Base-by-base conservation (phyloP, 2,113 vertebrate genomes). In the Pelecanoides urinatrix region DNA sequence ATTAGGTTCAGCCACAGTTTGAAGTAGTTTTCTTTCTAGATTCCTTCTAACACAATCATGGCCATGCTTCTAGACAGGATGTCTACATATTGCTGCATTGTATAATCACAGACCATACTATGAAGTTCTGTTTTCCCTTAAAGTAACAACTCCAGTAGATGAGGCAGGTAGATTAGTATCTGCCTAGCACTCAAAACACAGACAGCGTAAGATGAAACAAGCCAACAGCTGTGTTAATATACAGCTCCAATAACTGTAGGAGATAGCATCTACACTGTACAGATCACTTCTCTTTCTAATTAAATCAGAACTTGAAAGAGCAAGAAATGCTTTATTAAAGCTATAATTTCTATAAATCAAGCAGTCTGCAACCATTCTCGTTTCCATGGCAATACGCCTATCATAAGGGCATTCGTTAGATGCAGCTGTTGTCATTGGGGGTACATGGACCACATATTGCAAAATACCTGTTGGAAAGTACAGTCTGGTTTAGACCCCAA, bases 281-380 rank as follows among this genome's bases (percentile, higher is more conserved):
- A 75, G 56, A 87, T 78, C 83, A 68, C 44, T 89, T 49, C 70
- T 65, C 50, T 86, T 92, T 74, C 75, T 85, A 96, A 96, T 96
- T 96, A 84, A 81, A 94, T 94, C 61, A 94, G 50, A 94, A 89
- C 76, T 88, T 72, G 61, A 94, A 95, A 92, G 70, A 90, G 44
- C 20, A 78, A 89, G 52, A 91, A 94, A 85, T 89, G 61, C 61
- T 87, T 95, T 94, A 87, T 89, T 89, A 94, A 91, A 96, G 44
- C 12, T 68, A 11, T 81, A 81, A 90, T 92, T 96, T 94, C 89
- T 81, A 78, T 91, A 96, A 91, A 94, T 91, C 91, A 84, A 91
- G 20, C 36, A 77, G 44, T 47, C 88, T 88, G 74, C 52, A 82
- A 36, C 44, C 40, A 68, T 65, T 68, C 73, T 61, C 3, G 13